Conservation (phyloP, 2,888 invertebrate species). For the Drosophila mimica region DNA sequence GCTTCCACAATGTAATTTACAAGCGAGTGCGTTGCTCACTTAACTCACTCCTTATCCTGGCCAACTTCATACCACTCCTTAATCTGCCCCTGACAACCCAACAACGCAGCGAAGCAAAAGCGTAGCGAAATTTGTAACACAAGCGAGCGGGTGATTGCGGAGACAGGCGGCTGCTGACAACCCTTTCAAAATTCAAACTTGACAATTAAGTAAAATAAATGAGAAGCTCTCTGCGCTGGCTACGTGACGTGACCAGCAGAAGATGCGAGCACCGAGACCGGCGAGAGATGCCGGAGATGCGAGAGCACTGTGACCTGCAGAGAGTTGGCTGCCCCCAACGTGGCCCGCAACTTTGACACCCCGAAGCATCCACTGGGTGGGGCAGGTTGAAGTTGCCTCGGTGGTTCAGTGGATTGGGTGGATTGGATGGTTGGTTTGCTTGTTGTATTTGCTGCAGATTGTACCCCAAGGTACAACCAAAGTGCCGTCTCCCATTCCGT, state of each 20-base stretch:
- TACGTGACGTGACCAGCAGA: slow-evolving; percentile 68
- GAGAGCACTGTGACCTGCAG: slow-evolving; percentile 42
- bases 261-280: slow-evolving; percentile 55
- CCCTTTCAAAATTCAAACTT: slow-evolving; percentile 79
- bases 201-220: slow-evolving; percentile 83
- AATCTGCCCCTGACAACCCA: slow-evolving; percentile 50
- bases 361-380: slow-evolving; percentile 28
- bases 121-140: slow-evolving; percentile 54
- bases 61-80: slow-evolving; percentile 28
- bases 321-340: slow-evolving; percentile 40
- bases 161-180: slow-evolving; percentile 59
- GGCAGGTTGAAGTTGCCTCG: slow-evolving; percentile 1
- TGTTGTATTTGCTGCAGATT: slow-evolving; percentile 73
- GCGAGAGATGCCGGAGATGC: slow-evolving; percentile 30
- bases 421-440: slow-evolving; percentile 20
- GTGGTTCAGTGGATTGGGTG: slow-evolving; percentile 2
- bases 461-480: slow-evolving; percentile 74
- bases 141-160: slow-evolving; percentile 3
- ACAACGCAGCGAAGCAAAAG: slow-evolving; percentile 58
- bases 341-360: slow-evolving; percentile 74
- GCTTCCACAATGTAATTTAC: slow-evolving; percentile 24
- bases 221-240: slow-evolving; percentile 66
- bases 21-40: slow-evolving; percentile 32
- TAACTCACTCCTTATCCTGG: slow-evolving; percentile 27
- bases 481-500: slow-evolving; percentile 33